Conservation (phyloP, 2,797 vertebrate species). For the Alosa sapidissima region DNA sequence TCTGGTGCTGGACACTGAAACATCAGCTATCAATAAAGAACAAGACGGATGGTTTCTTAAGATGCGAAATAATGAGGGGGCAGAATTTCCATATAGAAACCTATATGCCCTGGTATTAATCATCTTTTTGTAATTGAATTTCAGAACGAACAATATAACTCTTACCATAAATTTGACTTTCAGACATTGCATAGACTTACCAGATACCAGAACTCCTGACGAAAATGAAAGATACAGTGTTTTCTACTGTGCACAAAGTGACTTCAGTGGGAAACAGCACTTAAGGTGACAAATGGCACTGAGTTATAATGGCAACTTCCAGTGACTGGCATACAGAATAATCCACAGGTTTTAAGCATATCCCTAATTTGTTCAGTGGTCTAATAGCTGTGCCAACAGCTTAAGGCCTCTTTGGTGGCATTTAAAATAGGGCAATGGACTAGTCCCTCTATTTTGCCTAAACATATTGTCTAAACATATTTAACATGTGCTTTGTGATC, state of each 20-base stretch:
- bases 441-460: not conserved
- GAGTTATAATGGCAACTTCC: not conserved
- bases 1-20: not conserved
- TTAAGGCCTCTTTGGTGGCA: not conserved
- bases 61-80: not conserved
- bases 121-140: not conserved
- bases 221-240: not conserved
- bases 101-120: not conserved
- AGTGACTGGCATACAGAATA: not conserved
- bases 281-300: not conserved
- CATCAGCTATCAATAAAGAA: not conserved
- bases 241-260: slow-evolving; percentile 11
- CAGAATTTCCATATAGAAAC: not conserved
- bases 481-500: not conserved
- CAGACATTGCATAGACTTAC: slow-evolving; percentile 5
- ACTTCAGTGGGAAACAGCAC: slow-evolving; percentile 14
- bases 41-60: not conserved
- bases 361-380: not conserved
- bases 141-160: slow-evolving; percentile 4
- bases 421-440: not conserved
- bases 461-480: not conserved
- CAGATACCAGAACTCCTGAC: not conserved
- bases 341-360: not conserved
- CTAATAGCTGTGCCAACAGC: not conserved
- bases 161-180: not conserved